A percentile compares a stretch with the other conserved stretches of the same genome.
phyloP scores from a whole-genome alignment of 2,797 vertebrate species.

The Thripadectes ignobilis region DNA sequence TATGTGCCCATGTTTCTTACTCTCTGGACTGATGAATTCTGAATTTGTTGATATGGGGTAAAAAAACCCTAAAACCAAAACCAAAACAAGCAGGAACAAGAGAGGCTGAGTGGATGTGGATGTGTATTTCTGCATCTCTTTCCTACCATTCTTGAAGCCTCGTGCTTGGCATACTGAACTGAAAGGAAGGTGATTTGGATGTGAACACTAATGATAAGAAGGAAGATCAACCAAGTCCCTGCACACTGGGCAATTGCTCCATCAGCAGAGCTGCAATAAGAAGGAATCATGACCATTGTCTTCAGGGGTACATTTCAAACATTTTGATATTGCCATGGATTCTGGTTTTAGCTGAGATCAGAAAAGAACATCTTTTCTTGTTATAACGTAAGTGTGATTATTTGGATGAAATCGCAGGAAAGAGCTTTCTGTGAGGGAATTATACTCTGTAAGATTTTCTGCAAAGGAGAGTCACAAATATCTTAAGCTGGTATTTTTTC shows the following conservation, averaged over 20 bases:
- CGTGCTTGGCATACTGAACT: accelerated
- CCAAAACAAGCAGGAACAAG: background rate
- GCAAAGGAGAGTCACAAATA: background rate
- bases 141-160: background rate
- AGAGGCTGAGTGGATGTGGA: background rate
- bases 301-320: background rate
- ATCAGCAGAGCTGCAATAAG: background rate
- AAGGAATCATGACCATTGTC: background rate
- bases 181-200: background rate
- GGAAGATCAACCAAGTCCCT: background rate
- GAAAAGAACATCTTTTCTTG: background rate
- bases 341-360: background rate
- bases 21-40: background rate
- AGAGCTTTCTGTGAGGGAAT: background rate
- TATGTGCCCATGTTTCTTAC: background rate
- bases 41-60: background rate
- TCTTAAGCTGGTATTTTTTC: background rate
- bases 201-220: background rate
- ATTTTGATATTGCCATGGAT: background rate
- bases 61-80: background rate
- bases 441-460: background rate
- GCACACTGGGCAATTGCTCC: background rate
- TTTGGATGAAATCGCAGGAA: background rate
- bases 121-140: background rate
- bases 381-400: background rate